Percentiles rank a stretch among this genome's conserved stretches.
These are phyloP conservation scores for Drosophila albomicans DNA, from an alignment of 1,140 invertebrate genomes.

Conservation along the genomic window DNA sequence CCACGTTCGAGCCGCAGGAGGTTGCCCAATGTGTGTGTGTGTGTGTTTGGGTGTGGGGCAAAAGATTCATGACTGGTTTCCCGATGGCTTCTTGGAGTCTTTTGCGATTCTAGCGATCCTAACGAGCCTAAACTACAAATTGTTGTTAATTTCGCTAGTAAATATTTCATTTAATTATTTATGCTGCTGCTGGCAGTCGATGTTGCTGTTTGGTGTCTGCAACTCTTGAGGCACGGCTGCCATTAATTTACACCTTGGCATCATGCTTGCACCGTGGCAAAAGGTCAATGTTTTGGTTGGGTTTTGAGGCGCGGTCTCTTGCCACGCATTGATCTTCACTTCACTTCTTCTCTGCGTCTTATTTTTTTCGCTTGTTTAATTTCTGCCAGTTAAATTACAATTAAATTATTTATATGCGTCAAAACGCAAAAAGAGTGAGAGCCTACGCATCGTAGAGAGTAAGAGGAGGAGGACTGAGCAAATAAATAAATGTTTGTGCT, in stretches of 20 bases:
- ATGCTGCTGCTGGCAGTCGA: conserved; percentile 50
- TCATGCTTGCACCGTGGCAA: conserved; percentile 29
- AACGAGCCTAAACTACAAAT: conserved; percentile 73
- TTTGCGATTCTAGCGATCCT: conserved; percentile 42
- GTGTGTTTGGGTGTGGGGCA: background rate
- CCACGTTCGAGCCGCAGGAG: conserved; percentile 46
- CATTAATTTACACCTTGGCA: conserved; percentile 70
- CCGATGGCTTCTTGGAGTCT: background rate
- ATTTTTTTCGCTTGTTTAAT: conserved; percentile 58
- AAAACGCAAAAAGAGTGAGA: conserved; percentile 16
- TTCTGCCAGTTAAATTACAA: conserved; percentile 64
- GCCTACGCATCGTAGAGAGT: conserved; percentile 7
- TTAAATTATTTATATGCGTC: conserved; percentile 62
- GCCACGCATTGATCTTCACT: conserved; percentile 41
- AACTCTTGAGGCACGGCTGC: conserved; percentile 31
- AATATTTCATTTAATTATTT: conserved; percentile 81
- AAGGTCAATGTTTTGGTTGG: conserved; percentile 66
- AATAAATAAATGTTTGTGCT: conserved; percentile 56
- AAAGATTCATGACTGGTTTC: conserved; percentile 26
- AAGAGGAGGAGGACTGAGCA: background rate
- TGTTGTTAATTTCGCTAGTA: conserved; percentile 79
- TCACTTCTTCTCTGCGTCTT: background rate
- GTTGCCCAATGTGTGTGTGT: background rate
- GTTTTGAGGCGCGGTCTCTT: conserved; percentile 17
- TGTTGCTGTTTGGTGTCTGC: conserved; percentile 13